Evolutionary conservation across 2,113 vertebrate species (phyloP).

Genomic region (Neotoma lepida): DNA sequence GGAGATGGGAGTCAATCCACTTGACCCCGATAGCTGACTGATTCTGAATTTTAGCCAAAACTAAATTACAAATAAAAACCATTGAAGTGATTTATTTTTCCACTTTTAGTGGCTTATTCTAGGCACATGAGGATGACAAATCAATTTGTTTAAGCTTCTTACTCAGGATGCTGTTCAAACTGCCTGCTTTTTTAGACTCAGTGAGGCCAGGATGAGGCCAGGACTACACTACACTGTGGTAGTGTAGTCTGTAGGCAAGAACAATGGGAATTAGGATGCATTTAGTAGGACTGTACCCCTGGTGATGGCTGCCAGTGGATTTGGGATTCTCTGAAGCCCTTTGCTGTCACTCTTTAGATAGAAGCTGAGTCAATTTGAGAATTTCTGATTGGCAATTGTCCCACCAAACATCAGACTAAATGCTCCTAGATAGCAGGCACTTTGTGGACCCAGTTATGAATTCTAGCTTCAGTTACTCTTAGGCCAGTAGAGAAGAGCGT

Average conservation of each 20-base stretch:
- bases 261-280: no score
- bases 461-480: background rate
- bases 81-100: conserved; percentile 13
- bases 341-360: background rate
- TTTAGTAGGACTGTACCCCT: background rate
- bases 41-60: conserved; percentile 66
- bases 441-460: background rate
- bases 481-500: background rate
- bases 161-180: background rate
- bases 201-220: background rate
- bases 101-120: conserved; percentile 40
- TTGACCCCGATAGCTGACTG: conserved; percentile 6
- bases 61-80: conserved; percentile 63
- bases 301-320: background rate
- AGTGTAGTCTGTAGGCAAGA: background rate
- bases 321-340: background rate
- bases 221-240: no score
- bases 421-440: background rate
- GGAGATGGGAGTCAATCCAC: conserved; percentile 28
- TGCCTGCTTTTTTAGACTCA: background rate
- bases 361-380: background rate
- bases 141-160: conserved; percentile 38
- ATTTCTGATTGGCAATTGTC: background rate
- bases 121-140: conserved; percentile 26
- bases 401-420: background rate